phyloP scores from a whole-genome alignment of 2,888 invertebrate species.

The Melinaea menophilus region DNA sequence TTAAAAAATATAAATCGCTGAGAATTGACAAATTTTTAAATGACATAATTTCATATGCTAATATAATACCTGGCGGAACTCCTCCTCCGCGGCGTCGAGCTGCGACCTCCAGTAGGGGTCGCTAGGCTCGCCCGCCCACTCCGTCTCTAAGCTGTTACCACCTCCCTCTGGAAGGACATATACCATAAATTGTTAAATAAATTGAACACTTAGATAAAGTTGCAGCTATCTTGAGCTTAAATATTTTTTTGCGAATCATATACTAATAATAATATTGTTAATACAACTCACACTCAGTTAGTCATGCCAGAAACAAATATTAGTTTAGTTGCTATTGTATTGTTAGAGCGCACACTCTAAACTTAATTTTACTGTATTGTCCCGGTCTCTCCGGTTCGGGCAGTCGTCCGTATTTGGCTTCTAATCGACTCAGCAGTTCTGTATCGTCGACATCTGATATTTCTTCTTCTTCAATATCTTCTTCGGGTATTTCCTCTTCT shows the following conservation, averaged over 20 bases:
- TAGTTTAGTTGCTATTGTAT: constrained; percentile 42
- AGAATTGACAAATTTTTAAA: too few relatives aligned
- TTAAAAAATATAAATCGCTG: too few relatives aligned
- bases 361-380: constrained; percentile 67
- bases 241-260: too few relatives aligned
- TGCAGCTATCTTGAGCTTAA: not conserved
- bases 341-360: constrained; percentile 33
- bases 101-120: constrained; percentile 74
- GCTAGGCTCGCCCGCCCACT: constrained; percentile 77
- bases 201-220: not conserved
- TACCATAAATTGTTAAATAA: not conserved
- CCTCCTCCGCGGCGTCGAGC: constrained; percentile 71
- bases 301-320: constrained; percentile 59
- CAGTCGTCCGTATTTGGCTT: constrained; percentile 85
- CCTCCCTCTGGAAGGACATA: constrained; percentile 57
- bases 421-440: constrained; percentile 82
- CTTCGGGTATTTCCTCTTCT: constrained; percentile 68
- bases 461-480: constrained; percentile 71
- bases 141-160: constrained; percentile 64
- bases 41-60: too few relatives aligned
- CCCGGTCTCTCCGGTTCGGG: constrained; percentile 74
- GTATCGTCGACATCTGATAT: constrained; percentile 83
- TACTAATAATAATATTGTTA: constrained; percentile 28
- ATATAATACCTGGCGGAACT: constrained; percentile 66
- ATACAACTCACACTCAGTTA: constrained; percentile 64